Evolutionary conservation across 2,113 vertebrate genomes (phyloP).

Genomic region (Tricholaema leucomelas): DNA sequence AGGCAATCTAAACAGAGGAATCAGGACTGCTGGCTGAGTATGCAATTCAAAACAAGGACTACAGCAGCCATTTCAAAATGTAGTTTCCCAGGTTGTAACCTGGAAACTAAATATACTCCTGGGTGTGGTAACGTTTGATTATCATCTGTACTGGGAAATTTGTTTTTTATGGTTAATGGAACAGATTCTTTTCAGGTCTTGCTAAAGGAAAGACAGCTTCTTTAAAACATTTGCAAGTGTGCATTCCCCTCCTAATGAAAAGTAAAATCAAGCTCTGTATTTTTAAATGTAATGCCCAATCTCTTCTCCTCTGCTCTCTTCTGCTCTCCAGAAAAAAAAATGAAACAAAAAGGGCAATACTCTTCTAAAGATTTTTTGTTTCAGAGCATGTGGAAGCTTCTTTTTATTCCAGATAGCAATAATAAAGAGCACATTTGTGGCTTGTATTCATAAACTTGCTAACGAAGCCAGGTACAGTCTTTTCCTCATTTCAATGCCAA

Average conservation of each 20-base stretch:
- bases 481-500: neutral
- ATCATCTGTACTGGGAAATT: neutral
- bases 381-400: neutral
- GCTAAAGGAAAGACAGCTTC: neutral
- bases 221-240: neutral
- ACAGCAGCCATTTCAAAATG: neutral
- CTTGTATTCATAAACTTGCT: neutral
- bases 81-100: neutral
- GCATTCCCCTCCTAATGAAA: neutral
- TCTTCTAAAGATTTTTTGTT: neutral
- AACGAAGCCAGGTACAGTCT: neutral
- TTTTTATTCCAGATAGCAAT: neutral
- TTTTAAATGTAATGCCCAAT: neutral
- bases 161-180: neutral
- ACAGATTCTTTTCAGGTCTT: neutral
- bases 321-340: neutral
- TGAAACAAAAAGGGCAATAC: neutral
- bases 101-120: neutral
- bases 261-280: neutral
- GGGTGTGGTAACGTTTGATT: neutral
- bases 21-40: neutral
- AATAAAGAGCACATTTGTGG: neutral
- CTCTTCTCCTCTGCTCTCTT: neutral
- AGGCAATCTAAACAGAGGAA: neutral
- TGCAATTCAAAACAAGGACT: neutral